Base-by-base conservation (phyloP, 2,888 invertebrate genomes). In the Drosophila limbata region DNA sequence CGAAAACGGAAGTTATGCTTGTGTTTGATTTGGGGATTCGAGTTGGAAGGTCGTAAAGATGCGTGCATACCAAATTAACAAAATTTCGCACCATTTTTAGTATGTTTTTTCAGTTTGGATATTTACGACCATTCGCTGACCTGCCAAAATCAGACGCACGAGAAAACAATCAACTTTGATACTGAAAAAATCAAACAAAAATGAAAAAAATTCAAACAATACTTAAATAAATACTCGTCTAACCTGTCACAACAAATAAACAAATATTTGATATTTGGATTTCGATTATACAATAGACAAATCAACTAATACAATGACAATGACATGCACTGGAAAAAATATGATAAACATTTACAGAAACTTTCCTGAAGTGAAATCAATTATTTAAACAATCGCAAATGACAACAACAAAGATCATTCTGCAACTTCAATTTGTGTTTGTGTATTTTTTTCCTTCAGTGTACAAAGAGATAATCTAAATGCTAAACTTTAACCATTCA, bases 181-280 rank as follows among this genome's bases (percentile, higher is more conserved):
- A 51, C 51, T 51, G 25, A 40, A 40, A 21, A 47, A 53, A 48
- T 50, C 48, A 61, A 42, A 45, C 35, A 15, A 44, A 35, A 52
- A 11, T 17, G 10, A 37, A 39, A 13, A 25, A 15, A 25, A 21
- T 15, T 3, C 9, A 51, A 67, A 17, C 28, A 56, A 56, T 45
- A 47, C 51, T 51, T n/a, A 25, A 25, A 44, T 33, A 79, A 71
- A 79, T 72, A 76, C 76, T 66, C 62, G 77, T 79, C 60, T 72
- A 78, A 78, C 77, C 77, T 79, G 77, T 78, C 77, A 76, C 59
- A 65, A 62, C 44, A 64, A 73, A 74, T 75, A 64, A 53, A 51
- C 63, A 64, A 74, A 79, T 64, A 64, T 77, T 74, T 64, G 66
- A 62, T 74, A 64, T 75, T 78, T 69, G 40, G 60, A 60, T 48